Conservation (phyloP, 1,140 invertebrate species). For the Bacillus rossius region DNA sequence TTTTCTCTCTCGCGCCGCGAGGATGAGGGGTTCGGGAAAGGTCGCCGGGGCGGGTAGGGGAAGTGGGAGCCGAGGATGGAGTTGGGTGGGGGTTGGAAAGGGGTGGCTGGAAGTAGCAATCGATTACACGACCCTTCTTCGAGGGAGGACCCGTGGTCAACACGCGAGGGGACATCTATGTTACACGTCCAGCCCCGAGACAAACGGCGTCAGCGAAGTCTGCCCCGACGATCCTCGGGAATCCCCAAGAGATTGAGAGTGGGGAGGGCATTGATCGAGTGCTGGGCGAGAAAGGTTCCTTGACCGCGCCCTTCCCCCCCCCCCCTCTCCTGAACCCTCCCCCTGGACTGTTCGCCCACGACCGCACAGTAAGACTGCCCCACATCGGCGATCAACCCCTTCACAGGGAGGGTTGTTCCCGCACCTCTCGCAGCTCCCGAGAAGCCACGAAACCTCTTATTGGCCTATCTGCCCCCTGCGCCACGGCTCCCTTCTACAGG, state of each 20-base stretch:
- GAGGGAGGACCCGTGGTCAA: conserved; percentile 3
- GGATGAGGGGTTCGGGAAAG: too few relatives aligned
- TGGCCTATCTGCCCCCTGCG: too few relatives aligned
- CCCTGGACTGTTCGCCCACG: neutral
- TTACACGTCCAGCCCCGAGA: conserved; percentile 9
- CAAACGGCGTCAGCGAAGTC: conserved; percentile 14
- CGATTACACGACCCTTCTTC: neutral
- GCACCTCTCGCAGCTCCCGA: neutral
- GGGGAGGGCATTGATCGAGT: neutral
- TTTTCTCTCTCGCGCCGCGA: too few relatives aligned
- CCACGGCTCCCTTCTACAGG: too few relatives aligned
- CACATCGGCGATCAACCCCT: neutral
- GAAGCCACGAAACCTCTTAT: too few relatives aligned
- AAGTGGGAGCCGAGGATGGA: neutral
- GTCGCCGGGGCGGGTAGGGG: too few relatives aligned
- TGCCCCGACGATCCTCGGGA: too few relatives aligned
- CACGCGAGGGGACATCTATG: conserved; percentile 4
- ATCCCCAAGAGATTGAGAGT: conserved; percentile 8
- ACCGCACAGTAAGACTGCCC: neutral
- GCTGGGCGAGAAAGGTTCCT: neutral
- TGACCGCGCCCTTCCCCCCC: neutral
- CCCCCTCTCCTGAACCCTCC: neutral
- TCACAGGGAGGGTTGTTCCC: neutral
- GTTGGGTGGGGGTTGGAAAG: neutral
- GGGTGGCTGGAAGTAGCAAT: neutral